Evolutionary conservation across 2,888 invertebrate species (phyloP).

Genomic region (Apocheima hispidaria): DNA sequence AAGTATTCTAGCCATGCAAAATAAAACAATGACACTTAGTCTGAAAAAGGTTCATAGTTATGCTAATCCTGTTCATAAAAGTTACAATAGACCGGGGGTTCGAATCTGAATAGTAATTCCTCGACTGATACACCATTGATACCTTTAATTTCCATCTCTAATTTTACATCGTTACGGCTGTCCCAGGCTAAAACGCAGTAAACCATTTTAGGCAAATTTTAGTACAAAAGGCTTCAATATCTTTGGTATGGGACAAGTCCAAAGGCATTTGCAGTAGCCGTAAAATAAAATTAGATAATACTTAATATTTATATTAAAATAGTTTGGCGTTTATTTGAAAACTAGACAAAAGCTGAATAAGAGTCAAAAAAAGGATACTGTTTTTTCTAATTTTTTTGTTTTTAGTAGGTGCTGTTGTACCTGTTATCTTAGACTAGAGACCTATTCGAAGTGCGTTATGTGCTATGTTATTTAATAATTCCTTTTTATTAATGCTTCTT

Average conservation of each 20-base stretch:
- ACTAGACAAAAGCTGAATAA: too few relatives aligned
- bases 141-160: conserved; percentile 40
- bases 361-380: background rate
- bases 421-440: too few relatives aligned
- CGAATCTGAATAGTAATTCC: conserved; percentile 28
- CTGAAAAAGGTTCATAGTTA: conserved; percentile 40
- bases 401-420: too few relatives aligned
- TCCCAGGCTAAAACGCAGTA: background rate
- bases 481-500: background rate
- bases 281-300: too few relatives aligned
- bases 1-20: conserved; percentile 43
- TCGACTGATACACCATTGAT: conserved; percentile 40
- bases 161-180: conserved; percentile 34
- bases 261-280: too few relatives aligned
- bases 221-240: too few relatives aligned
- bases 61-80: conserved; percentile 40
- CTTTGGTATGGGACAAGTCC: too few relatives aligned
- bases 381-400: background rate
- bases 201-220: background rate
- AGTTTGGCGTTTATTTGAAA: too few relatives aligned
- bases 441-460: too few relatives aligned
- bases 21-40: conserved; percentile 43
- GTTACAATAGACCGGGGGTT: conserved; percentile 27
- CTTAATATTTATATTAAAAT: too few relatives aligned
- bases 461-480: background rate